A percentile compares a stretch with the other conserved stretches of the same genome.
Evolutionary conservation across 2,113 vertebrate species (phyloP).

Genomic region (Dipodomys stephensi): DNA sequence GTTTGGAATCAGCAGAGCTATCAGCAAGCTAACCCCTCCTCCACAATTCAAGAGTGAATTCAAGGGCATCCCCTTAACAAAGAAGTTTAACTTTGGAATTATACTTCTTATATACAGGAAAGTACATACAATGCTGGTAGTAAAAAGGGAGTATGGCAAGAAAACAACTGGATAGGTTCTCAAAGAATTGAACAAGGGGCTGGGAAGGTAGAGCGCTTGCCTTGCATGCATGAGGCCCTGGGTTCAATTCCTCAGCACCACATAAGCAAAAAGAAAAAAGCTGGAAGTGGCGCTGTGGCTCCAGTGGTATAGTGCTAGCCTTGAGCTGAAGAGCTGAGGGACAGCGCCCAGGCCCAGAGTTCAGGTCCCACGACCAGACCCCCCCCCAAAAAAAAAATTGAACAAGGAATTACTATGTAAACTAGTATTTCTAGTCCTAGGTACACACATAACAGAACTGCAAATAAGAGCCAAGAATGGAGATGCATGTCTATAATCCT

Average conservation of each 20-base stretch:
- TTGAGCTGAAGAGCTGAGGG: too few relatives aligned
- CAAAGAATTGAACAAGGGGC: not conserved
- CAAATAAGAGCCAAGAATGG: not conserved
- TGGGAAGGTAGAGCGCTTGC: too few relatives aligned
- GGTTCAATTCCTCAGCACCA: too few relatives aligned
- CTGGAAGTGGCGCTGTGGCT: too few relatives aligned
- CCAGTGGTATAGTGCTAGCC: too few relatives aligned
- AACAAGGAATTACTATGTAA: too few relatives aligned
- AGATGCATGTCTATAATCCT: not conserved
- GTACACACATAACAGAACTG: fast-evolving
- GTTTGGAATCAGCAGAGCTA: too few relatives aligned
- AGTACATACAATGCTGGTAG: not conserved
- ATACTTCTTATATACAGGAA: not conserved
- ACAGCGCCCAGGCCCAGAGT: too few relatives aligned
- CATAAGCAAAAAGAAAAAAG: too few relatives aligned
- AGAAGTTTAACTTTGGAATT: not conserved
- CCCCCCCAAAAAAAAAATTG: not conserved
- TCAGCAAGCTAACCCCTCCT: too few relatives aligned
- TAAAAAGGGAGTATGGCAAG: not conserved
- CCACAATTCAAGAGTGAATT: not conserved
- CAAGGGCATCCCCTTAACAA: not conserved
- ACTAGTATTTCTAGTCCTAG: not conserved
- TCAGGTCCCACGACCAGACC: too few relatives aligned
- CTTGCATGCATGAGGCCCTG: too few relatives aligned
- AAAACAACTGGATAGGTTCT: not conserved